Percentiles rank a stretch among this genome's conserved stretches.
Conservation (phyloP, 2,113 vertebrate genomes). For the Excalfactoria chinensis region DNA sequence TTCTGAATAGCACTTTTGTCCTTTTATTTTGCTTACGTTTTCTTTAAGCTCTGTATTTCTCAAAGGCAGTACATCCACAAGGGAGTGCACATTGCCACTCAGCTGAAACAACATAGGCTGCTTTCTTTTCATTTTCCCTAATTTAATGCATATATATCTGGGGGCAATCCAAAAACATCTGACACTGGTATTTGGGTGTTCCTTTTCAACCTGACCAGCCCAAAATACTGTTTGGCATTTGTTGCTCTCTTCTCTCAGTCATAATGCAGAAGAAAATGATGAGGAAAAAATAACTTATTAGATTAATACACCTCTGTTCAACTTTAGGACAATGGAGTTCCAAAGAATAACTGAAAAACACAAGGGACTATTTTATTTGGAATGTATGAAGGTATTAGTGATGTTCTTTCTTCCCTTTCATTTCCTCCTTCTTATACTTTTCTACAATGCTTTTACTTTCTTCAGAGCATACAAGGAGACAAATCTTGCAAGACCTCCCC, state of each 20-base stretch:
- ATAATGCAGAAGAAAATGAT: neutral
- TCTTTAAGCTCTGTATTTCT: neutral
- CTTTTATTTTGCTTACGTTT: neutral
- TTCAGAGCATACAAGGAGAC: neutral
- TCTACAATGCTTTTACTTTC: neutral
- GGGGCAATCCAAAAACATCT: neutral
- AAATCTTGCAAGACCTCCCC: neutral
- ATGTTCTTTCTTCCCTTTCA: slow-evolving; percentile 6
- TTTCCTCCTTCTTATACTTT: slow-evolving; percentile 15
- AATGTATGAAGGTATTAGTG: neutral
- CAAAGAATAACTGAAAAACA: neutral
- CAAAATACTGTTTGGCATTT: neutral
- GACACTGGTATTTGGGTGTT: neutral
- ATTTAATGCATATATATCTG: neutral
- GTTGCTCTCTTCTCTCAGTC: neutral
- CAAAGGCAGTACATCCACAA: neutral
- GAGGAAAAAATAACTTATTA: neutral
- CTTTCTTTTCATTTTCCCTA: neutral
- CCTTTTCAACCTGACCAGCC: neutral
- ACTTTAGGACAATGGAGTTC: neutral
- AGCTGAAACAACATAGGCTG: neutral
- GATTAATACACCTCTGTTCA: neutral
- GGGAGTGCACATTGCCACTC: neutral
- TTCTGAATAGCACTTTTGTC: neutral
- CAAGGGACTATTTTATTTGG: neutral